Evolutionary conservation across 2,888 invertebrate species (phyloP), one percentile per base, ranked within the genome.

Genomic region (Drosophila cyrtoloma): DNA sequence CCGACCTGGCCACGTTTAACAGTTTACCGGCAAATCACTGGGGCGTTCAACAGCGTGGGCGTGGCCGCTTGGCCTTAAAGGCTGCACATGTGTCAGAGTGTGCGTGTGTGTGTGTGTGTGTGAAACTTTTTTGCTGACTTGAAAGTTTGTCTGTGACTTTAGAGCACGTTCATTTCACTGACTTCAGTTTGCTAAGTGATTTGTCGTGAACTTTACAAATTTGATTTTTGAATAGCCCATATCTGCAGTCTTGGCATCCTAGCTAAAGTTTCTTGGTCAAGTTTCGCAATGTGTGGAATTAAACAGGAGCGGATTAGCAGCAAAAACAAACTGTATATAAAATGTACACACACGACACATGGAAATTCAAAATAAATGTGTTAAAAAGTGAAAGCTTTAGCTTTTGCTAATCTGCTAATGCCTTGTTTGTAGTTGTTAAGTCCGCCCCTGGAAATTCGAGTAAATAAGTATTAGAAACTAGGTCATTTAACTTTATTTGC

Each of bases 21-120:
- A 87, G 88, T 85, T 86, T 89, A 87, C 89, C 83, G 86, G 77
- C 85, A 86, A 89, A 89, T 89, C 83, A 76, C 71, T 56, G 73
- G 66, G 79, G 70, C 66, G 73, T 69, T 51, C 65, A 66, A 60
- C 64, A 58, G 22, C 47, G 44, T 71, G 76, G 84, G 84, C 76
- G 82, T 77, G 82, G 81, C 62, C 6, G 26, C 39, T 42, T n/a
- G 57, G 26, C 47, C 10, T 50, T n/a, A 52, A 39, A 52, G 22
- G 42, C 42, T 44, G 57, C 71, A 66, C 67, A 75, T 60, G 52
- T 62, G 61, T 50, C 42, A 30, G 33, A 19, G 50, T 44, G 39
- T 56, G 57, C 60, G 42, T 39, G 32, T 55, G 32, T 59, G 60
- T 37, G 65, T 62, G 71, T 12, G 60, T 37, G 65, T 62, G 71